These are phyloP conservation scores for Buphagus erythrorhynchus DNA, from an alignment of 2,797 vertebrate species.

Conservation along the genomic window DNA sequence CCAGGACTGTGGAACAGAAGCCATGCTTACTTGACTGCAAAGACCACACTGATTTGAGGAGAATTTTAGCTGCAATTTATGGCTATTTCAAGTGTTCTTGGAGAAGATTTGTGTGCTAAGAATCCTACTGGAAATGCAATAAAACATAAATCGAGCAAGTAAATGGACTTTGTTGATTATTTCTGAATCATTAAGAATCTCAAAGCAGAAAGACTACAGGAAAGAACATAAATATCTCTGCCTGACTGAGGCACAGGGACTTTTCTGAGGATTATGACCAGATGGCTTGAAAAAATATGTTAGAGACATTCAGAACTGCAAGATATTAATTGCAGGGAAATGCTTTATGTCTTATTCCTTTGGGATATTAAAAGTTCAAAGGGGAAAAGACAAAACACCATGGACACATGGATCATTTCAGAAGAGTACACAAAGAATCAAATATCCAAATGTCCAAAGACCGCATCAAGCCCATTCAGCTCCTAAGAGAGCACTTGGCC, in stretches of 20 bases:
- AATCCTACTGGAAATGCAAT: constrained; percentile 17
- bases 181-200: constrained; percentile 16
- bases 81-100: neutral
- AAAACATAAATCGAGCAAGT: neutral
- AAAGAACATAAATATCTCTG: neutral
- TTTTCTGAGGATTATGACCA: constrained; percentile 19
- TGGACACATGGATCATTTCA: neutral
- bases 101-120: neutral
- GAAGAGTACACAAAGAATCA: neutral
- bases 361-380: neutral
- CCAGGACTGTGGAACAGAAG: neutral
- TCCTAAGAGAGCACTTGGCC: neutral
- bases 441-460: neutral
- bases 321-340: constrained; percentile 18
- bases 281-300: neutral
- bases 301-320: neutral
- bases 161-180: neutral
- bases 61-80: constrained; percentile 21
- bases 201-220: neutral
- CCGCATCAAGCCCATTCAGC: neutral
- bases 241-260: neutral
- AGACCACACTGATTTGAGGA: neutral
- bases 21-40: neutral
- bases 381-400: neutral
- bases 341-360: neutral